Evolutionary conservation across 1,140 invertebrate genomes (phyloP).

Genomic region (Orius laevigatus): DNA sequence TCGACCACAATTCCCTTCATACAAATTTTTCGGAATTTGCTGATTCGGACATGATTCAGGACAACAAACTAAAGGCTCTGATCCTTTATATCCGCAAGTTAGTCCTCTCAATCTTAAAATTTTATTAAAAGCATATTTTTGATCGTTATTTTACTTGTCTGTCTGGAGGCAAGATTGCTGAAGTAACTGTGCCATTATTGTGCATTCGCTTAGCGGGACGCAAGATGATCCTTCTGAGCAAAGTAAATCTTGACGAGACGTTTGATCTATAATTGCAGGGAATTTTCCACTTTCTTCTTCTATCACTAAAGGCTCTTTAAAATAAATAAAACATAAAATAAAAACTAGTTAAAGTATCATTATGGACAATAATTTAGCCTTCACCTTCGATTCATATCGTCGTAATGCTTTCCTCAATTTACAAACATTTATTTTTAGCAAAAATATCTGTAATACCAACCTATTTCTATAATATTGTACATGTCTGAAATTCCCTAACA

Average conservation of each 20-base stretch:
- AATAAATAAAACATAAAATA: background rate
- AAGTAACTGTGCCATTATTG: constrained; percentile 10
- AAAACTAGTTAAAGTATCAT: background rate
- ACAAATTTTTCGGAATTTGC: background rate
- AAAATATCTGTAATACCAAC: no score
- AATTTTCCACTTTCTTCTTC: background rate
- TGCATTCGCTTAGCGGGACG: constrained; percentile 12
- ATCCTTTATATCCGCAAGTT: constrained; percentile 28
- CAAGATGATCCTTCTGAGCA: constrained; percentile 12
- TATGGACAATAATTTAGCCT: no score
- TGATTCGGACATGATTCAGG: constrained; percentile 18
- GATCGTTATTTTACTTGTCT: constrained; percentile 7
- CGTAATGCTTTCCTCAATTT: no score
- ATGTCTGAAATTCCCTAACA: no score
- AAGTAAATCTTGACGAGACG: constrained; percentile 2
- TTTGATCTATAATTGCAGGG: background rate
- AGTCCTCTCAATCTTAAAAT: constrained; percentile 24
- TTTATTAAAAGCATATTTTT: background rate
- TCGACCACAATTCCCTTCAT: constrained; percentile 33
- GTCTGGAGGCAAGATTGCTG: constrained; percentile 11
- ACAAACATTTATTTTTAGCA: no score
- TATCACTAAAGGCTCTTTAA: background rate
- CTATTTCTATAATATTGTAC: no score
- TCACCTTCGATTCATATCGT: no score
- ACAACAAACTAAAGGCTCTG: constrained; percentile 27